These are phyloP conservation scores for Heliocidaris erythrogramma DNA, from an alignment of 35 echinoderm and acorn worm genomes.

Conservation along the genomic window DNA sequence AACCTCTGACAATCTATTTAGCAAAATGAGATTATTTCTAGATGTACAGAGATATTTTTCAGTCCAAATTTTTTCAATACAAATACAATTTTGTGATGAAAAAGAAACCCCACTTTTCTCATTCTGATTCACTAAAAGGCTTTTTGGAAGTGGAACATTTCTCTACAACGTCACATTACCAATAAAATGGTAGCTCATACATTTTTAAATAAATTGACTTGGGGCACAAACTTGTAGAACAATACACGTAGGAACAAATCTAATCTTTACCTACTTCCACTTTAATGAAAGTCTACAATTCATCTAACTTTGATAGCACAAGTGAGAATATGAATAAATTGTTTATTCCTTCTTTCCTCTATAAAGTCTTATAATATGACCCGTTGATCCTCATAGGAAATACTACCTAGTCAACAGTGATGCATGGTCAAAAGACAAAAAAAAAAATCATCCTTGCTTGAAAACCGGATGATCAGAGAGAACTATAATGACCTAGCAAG, in stretches of 20 bases:
- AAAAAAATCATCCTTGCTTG: conserved; percentile 2
- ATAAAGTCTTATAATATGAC: neutral
- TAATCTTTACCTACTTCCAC: too few relatives aligned
- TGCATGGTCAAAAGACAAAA: neutral
- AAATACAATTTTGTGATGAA: too few relatives aligned
- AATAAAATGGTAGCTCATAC: too few relatives aligned
- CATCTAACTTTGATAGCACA: neutral
- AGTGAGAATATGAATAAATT: neutral
- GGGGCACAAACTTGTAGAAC: too few relatives aligned
- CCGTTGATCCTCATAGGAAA: neutral
- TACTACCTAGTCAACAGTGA: neutral
- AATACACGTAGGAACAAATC: too few relatives aligned
- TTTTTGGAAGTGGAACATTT: neutral
- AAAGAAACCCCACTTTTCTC: too few relatives aligned
- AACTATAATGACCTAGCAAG: neutral
- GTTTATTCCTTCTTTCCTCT: neutral
- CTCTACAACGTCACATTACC: neutral
- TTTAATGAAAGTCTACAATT: neutral
- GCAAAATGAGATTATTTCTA: too few relatives aligned
- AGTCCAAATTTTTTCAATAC: neutral
- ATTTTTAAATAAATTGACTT: too few relatives aligned
- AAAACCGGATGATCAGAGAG: neutral
- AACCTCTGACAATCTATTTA: too few relatives aligned
- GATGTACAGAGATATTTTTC: neutral
- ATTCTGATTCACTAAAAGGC: too few relatives aligned